phyloP scores from a whole-genome alignment of 2,113 vertebrate species.

The Cottus gobio region DNA sequence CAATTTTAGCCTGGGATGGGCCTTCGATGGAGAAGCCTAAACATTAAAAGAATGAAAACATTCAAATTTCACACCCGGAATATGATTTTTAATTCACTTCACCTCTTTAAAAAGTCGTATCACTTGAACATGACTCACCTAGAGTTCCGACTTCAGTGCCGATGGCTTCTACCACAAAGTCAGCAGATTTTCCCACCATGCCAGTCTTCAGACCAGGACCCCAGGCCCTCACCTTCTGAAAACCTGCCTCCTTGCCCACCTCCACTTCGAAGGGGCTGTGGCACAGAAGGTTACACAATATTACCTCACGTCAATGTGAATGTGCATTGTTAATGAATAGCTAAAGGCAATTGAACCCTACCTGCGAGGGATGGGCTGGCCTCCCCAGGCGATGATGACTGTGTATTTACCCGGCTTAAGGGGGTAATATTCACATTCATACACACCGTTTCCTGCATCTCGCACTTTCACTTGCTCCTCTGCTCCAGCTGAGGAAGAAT shows the following conservation, averaged over 20 bases:
- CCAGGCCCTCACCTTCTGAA: conserved; percentile 96
- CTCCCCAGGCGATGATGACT: conserved; percentile 93
- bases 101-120: background rate
- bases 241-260: conserved; percentile 86
- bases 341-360: conserved; percentile 58
- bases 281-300: conserved; percentile 28
- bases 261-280: conserved; percentile 92
- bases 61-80: conserved; percentile 13
- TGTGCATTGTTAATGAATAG: conserved; percentile 10
- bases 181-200: conserved; percentile 94
- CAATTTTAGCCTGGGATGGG: conserved; percentile 94
- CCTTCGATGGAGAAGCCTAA: conserved; percentile 96
- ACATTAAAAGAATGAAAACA: background rate
- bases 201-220: conserved; percentile 94
- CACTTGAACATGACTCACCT: conserved; percentile 81
- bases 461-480: conserved; percentile 91
- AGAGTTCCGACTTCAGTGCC: conserved; percentile 94
- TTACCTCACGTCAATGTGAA: background rate
- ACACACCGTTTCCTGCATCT: conserved; percentile 89
- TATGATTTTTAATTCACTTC: background rate
- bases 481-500: conserved; percentile 84
- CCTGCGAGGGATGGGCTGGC: conserved; percentile 93
- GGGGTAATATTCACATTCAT: conserved; percentile 93
- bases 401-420: conserved; percentile 90
- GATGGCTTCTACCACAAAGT: conserved; percentile 96